These are phyloP conservation scores for Thomomys bottae DNA, from an alignment of 2,113 vertebrate genomes.

Conservation along the genomic window DNA sequence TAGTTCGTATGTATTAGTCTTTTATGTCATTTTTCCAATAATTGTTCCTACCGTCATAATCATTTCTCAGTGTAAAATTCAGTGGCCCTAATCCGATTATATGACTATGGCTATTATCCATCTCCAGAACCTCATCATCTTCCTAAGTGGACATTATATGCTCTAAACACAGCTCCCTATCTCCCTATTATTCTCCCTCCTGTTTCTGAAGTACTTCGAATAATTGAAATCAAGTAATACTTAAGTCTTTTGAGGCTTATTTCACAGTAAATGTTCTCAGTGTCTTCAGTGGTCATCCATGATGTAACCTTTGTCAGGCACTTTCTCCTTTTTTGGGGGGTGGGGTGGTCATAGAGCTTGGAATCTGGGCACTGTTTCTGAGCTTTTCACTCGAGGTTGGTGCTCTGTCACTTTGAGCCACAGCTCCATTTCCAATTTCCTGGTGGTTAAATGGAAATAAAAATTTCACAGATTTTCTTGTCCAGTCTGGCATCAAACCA, in stretches of 20 bases:
- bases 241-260: not conserved
- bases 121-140: not conserved
- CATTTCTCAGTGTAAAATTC: not conserved
- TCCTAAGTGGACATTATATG: not conserved
- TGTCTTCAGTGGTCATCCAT: not conserved
- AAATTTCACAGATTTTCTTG: too few relatives aligned
- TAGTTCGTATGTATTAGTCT: not conserved
- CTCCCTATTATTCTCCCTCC: not conserved
- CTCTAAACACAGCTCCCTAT: not conserved
- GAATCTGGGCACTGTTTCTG: too few relatives aligned
- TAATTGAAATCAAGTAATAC: not conserved
- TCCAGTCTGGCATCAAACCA: too few relatives aligned
- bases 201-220: not conserved
- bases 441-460: too few relatives aligned
- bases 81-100: too few relatives aligned
- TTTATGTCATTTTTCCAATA: not conserved
- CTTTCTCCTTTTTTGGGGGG: too few relatives aligned
- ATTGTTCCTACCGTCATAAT: not conserved
- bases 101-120: too few relatives aligned
- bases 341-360: too few relatives aligned
- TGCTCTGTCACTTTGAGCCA: too few relatives aligned
- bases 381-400: too few relatives aligned
- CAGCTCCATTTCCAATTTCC: too few relatives aligned
- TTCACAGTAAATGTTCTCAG: too few relatives aligned
- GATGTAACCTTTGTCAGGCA: not conserved